Evolutionary conservation across 2,797 vertebrate species (phyloP).

Genomic region (Acanthiza pusilla): DNA sequence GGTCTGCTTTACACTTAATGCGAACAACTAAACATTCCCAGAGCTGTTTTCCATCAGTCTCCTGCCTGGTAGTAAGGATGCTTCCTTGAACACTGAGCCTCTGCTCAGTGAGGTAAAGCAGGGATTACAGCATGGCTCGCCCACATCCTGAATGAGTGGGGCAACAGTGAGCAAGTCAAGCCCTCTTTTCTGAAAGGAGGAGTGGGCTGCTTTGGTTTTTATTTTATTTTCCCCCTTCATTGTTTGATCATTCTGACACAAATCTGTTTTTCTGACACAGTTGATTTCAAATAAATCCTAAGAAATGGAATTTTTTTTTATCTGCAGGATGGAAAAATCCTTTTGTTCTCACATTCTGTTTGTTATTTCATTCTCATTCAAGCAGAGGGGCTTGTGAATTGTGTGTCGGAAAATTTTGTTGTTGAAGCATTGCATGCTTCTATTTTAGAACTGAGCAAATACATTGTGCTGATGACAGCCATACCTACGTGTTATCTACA

Average conservation of each 20-base stretch:
- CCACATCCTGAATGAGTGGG: not conserved
- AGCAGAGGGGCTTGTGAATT: not conserved
- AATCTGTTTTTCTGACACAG: not conserved
- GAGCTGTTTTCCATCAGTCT: not conserved
- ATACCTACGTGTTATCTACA: not conserved
- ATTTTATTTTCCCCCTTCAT: not conserved
- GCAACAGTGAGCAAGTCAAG: not conserved
- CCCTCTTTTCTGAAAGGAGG: not conserved
- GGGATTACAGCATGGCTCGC: not conserved
- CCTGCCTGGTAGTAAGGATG: not conserved
- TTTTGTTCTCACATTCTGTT: not conserved
- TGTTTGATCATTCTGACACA: not conserved
- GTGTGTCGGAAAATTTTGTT: not conserved
- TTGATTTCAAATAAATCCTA: not conserved
- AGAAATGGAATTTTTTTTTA: not conserved
- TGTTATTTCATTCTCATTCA: not conserved
- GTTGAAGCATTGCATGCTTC: not conserved
- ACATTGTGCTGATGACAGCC: not conserved
- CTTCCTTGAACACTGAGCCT: not conserved
- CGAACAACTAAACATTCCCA: not conserved
- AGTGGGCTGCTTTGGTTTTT: not conserved
- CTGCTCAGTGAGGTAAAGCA: not conserved
- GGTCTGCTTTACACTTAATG: not conserved
- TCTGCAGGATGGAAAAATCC: not conserved
- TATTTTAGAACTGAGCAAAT: not conserved